Evolutionary conservation across 37 sponge, comb jelly and placozoan genomes (phyloP).

Genomic region (Cladorhizidae sp.): DNA sequence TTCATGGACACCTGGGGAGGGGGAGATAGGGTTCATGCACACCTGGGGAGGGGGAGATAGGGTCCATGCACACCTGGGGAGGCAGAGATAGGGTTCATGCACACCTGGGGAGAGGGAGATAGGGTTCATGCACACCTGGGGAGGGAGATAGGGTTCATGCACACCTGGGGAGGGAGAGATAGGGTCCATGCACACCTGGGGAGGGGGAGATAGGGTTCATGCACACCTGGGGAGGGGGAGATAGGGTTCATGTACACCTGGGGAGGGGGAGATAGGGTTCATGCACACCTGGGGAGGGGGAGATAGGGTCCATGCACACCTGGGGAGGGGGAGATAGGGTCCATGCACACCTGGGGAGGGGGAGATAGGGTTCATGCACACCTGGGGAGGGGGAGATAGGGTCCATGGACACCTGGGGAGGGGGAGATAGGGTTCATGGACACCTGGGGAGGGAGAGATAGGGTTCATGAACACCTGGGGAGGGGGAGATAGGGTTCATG

Average conservation of each 20-base stretch:
- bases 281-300: too few species aligned
- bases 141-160: too few species aligned
- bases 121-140: constrained; percentile 78
- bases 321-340: too few species aligned
- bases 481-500: constrained; percentile 32
- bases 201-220: too few species aligned
- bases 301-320: constrained; percentile 72
- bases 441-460: constrained; percentile 81
- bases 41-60: constrained; percentile 35
- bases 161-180: constrained; percentile 40
- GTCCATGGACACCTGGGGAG: too few species aligned
- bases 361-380: constrained; percentile 57
- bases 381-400: too few species aligned
- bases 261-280: too few species aligned
- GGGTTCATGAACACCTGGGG: too few species aligned
- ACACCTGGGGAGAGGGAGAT: constrained; percentile 39
- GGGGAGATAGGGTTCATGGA: constrained; percentile 46
- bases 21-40: too few species aligned
- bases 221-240: too few species aligned
- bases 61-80: constrained; percentile 80
- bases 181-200: constrained; percentile 78
- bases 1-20: constrained; percentile 84
- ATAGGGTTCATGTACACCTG: constrained; percentile 79
- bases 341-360: too few species aligned
- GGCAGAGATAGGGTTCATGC: too few species aligned